A percentile compares a stretch with the other conserved stretches of the same genome.
phyloP scores from a whole-genome alignment of 2,113 vertebrate genomes.

The Cettia cetti region DNA sequence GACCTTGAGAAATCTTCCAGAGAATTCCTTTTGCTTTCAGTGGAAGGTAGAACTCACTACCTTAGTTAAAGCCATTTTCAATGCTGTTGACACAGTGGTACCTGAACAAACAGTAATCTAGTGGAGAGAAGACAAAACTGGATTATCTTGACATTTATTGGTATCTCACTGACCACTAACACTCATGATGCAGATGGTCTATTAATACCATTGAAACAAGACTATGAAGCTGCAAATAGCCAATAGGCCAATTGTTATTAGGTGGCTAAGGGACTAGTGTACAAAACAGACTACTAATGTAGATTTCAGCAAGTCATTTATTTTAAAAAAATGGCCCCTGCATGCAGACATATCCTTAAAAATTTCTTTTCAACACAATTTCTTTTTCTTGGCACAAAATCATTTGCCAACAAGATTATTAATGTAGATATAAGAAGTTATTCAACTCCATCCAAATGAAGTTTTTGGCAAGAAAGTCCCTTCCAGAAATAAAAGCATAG shows the following conservation, averaged over 20 bases:
- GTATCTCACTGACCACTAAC: neutral
- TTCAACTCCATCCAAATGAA: neutral
- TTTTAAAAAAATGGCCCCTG: neutral
- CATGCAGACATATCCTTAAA: neutral
- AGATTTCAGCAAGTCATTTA: neutral
- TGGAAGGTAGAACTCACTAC: neutral
- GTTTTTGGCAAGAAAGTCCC: neutral
- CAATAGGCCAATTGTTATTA: neutral
- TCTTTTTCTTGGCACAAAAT: neutral
- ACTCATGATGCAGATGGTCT: neutral
- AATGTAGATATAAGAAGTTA: neutral
- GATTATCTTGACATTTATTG: neutral
- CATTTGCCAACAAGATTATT: neutral
- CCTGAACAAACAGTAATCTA: neutral
- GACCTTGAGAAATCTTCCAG: neutral
- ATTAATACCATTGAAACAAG: neutral
- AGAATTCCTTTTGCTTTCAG: neutral
- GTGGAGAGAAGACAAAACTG: neutral
- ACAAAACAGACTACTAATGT: neutral
- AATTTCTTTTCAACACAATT: neutral
- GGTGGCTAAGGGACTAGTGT: neutral
- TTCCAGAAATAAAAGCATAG: neutral
- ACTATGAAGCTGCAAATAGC: neutral
- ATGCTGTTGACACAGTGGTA: neutral
- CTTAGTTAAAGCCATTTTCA: neutral